A percentile compares a stretch with the other conserved stretches of the same genome.
phyloP scores from a whole-genome alignment of 2,113 vertebrate species.

The Atlantisia rogersi region DNA sequence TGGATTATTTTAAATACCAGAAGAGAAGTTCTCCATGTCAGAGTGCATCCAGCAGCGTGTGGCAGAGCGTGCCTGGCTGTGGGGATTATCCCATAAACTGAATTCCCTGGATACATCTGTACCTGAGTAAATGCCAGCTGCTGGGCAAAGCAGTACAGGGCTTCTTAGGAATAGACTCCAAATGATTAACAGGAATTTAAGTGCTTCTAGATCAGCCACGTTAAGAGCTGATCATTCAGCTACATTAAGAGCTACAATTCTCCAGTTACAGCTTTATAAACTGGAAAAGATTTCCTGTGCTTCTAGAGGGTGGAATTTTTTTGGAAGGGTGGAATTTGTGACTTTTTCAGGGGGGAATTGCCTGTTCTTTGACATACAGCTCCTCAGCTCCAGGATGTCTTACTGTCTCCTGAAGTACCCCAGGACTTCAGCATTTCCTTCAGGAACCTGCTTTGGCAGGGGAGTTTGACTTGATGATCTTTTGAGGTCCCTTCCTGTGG shows the following conservation, averaged over 20 bases:
- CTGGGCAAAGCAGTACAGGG: background rate
- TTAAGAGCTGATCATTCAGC: background rate
- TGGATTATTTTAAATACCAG: background rate
- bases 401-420: no score
- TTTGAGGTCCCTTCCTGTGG: no score
- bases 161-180: background rate
- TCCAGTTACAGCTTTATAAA: background rate
- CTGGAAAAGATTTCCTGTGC: background rate
- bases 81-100: background rate
- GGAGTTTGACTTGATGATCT: no score
- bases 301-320: background rate
- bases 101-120: background rate
- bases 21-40: background rate
- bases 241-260: background rate
- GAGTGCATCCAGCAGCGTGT: background rate
- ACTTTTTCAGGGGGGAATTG: no score
- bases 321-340: no score
- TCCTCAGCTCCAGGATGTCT: no score
- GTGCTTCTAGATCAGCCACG: background rate
- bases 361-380: no score
- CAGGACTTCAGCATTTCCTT: no score
- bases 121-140: rapidly evolving
- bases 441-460: no score
- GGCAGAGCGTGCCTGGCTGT: background rate
- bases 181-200: background rate